Base-by-base conservation (phyloP, 92 coral and sea anemone species). In the Diadumene lineata region DNA sequence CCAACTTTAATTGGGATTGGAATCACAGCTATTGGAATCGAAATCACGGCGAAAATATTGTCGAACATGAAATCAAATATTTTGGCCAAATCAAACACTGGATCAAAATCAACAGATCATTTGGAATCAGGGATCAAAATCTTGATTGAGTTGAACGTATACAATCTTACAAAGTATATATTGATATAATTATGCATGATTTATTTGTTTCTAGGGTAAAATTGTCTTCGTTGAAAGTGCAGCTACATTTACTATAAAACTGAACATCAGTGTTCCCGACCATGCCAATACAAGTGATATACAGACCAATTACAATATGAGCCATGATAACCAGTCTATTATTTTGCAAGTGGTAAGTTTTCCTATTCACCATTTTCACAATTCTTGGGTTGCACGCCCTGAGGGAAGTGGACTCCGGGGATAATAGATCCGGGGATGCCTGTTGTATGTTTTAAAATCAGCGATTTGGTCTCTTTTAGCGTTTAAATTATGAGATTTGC, bases 271-370 rank as follows among this genome's bases (percentile, higher is more conserved):
- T 18, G 63, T 76, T 7, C 34, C 66, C 3, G 84, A 76, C 3
- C 77, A 74, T 64, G 25, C 67, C 13, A 83, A 86, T 48, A 63
- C 77, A 11, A 82, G 92, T 18, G 60, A 58, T 16, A 68, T 86
- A 48, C 85, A 79, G 62, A 76, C 91, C 9, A 32, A 33, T 30
- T 90, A 86, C 89, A 75, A 50, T 8, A 27, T 81, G 68, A 56
- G 70, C 17, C 44, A 76, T 19, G 79, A 48, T 27, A 90, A 90
- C 82, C 27, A 69, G 3, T 75, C 96, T 3, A 70, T 82, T 10
- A 26, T 90, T 9, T 79, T 90, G 19, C 83, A 90, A 80, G 90
- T 90, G 82, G 96, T 90, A 70, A 74, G 91, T 48, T 15, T 18
- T 57, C 22, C 22, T 18, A 18, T 7, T 10, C 11, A 57, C 22